phyloP scores from a whole-genome alignment of 2,797 vertebrate species.

The Acanthornis magna region DNA sequence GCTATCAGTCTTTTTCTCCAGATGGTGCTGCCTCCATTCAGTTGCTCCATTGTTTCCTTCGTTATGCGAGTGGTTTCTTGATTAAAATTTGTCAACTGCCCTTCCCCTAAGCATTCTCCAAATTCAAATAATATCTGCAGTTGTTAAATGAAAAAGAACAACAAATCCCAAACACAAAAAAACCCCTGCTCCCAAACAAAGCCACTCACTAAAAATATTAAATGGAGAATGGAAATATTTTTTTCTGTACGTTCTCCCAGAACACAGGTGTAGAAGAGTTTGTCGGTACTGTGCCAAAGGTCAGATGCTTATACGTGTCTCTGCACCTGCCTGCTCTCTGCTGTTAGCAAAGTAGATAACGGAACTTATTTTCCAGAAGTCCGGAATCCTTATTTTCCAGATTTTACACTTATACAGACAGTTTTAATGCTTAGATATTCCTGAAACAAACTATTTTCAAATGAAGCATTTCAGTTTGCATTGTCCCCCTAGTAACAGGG shows the following conservation, averaged over 20 bases:
- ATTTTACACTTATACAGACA: not conserved
- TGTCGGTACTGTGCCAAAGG: not conserved
- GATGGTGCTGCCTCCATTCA: constrained; percentile 26
- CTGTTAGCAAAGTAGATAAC: not conserved
- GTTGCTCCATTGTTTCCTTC: constrained; percentile 13
- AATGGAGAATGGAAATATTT: not conserved
- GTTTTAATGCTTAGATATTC: not conserved
- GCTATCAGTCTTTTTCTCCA: constrained; percentile 28
- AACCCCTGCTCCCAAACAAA: accelerated
- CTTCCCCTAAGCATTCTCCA: constrained; percentile 10
- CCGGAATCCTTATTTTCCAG: not conserved
- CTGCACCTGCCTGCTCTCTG: not conserved
- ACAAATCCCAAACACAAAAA: not conserved
- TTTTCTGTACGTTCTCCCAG: not conserved
- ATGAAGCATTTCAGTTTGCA: not conserved
- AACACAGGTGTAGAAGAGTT: not conserved
- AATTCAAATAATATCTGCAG: not conserved
- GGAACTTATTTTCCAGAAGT: too few relatives aligned
- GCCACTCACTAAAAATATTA: not conserved
- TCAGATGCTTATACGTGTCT: not conserved
- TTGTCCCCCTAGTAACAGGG: not conserved
- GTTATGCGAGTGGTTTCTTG: not conserved
- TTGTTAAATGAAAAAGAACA: not conserved
- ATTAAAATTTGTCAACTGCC: constrained; percentile 38
- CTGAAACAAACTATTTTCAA: not conserved